These are phyloP conservation scores for Ostrea denselamellosa DNA, from an alignment of 1,140 invertebrate species.

Conservation along the genomic window DNA sequence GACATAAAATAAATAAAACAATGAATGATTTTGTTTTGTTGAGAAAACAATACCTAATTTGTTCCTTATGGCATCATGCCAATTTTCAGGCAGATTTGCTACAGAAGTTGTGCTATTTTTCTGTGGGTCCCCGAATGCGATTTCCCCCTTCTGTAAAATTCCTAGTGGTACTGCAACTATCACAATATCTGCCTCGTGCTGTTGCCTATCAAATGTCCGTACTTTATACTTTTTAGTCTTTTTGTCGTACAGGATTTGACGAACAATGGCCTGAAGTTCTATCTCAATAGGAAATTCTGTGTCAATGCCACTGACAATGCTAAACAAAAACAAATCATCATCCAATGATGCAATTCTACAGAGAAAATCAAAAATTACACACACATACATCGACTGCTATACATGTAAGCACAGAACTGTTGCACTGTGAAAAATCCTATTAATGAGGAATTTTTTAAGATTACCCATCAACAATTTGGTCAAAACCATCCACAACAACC, in stretches of 20 bases:
- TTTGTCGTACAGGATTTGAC: constrained; percentile 64
- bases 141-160: constrained; percentile 56
- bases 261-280: constrained; percentile 61
- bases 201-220: constrained; percentile 60
- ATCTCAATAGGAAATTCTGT: constrained; percentile 60
- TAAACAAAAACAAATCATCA: constrained; percentile 14
- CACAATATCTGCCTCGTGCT: constrained; percentile 63
- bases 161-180: constrained; percentile 66
- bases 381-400: no score
- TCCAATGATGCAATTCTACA: not conserved
- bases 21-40: no score
- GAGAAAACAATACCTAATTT: not conserved
- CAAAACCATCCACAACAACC: constrained; percentile 67
- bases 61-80: not conserved
- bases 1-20: no score
- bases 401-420: no score
- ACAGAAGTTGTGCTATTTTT: constrained; percentile 23
- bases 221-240: constrained; percentile 61
- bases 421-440: no score
- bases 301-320: constrained; percentile 55
- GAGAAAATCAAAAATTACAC: not conserved
- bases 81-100: not conserved
- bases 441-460: no score
- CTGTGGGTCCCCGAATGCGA: constrained; percentile 63
- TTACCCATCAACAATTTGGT: constrained; percentile 65